Conservation (phyloP, 2,888 invertebrate species). For the Heliconius erato region DNA sequence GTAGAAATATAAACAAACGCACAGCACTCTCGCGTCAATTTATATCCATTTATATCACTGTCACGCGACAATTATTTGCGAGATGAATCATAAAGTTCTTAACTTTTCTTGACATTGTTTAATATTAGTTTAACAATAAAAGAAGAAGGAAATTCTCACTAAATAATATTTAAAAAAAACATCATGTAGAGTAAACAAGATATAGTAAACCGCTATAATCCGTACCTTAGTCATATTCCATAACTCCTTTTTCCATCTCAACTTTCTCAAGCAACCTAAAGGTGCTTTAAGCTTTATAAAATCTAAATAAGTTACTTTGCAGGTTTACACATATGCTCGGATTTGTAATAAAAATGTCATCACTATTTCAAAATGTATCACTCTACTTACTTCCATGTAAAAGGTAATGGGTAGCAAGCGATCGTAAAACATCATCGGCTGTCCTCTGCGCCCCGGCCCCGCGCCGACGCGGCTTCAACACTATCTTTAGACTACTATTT, state of each 20-base stretch:
- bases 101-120: background rate
- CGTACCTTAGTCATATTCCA: background rate
- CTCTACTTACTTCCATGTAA: background rate
- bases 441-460: background rate
- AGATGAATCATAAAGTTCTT: background rate
- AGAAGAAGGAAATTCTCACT: background rate
- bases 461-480: background rate
- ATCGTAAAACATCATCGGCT: slow-evolving; percentile 33
- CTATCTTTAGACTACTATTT: slow-evolving; percentile 44
- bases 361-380: background rate
- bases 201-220: background rate
- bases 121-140: background rate
- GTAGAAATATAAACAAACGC: slow-evolving; percentile 29
- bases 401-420: background rate
- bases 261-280: background rate
- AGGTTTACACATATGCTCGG: background rate
- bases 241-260: background rate
- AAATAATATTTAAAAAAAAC: background rate
- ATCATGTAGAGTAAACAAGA: background rate
- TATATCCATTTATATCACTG: slow-evolving; percentile 25
- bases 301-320: background rate
- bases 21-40: slow-evolving; percentile 28
- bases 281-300: background rate
- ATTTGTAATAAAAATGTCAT: background rate
- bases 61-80: slow-evolving; percentile 9